Conservation (phyloP, 2,113 vertebrate species). For the Agelaius tricolor region DNA sequence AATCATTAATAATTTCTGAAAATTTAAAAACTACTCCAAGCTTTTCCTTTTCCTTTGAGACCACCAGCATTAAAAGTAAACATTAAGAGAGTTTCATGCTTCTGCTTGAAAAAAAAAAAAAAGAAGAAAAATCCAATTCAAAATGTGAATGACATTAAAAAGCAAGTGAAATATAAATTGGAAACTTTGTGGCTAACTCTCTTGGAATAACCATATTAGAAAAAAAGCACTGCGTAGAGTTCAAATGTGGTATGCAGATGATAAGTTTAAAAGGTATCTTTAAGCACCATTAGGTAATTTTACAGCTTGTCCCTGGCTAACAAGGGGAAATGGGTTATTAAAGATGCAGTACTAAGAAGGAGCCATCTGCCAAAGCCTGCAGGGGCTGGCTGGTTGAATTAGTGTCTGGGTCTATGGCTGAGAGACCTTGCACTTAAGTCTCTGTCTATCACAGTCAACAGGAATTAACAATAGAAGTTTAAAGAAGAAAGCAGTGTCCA, state of each 20-base stretch:
- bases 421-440: not conserved
- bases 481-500: not conserved
- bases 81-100: not conserved
- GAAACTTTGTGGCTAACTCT: not conserved
- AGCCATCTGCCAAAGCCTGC: constrained; percentile 39
- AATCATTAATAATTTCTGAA: not conserved
- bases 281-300: constrained; percentile 25
- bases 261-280: not conserved
- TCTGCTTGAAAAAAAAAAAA: not conserved
- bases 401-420: not conserved
- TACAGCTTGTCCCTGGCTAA: not conserved
- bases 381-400: not conserved
- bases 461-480: not conserved
- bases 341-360: not conserved
- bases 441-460: constrained; percentile 21
- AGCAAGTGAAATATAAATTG: not conserved
- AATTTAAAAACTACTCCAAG: not conserved
- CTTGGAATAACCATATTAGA: not conserved
- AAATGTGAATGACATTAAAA: not conserved
- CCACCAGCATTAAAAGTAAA: not conserved
- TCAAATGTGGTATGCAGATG: not conserved
- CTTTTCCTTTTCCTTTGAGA: not conserved
- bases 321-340: not conserved
- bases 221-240: not conserved
- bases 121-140: not conserved